These are phyloP conservation scores for Drosophila robusta DNA, from an alignment of 2,888 invertebrate genomes.

Conservation along the genomic window DNA sequence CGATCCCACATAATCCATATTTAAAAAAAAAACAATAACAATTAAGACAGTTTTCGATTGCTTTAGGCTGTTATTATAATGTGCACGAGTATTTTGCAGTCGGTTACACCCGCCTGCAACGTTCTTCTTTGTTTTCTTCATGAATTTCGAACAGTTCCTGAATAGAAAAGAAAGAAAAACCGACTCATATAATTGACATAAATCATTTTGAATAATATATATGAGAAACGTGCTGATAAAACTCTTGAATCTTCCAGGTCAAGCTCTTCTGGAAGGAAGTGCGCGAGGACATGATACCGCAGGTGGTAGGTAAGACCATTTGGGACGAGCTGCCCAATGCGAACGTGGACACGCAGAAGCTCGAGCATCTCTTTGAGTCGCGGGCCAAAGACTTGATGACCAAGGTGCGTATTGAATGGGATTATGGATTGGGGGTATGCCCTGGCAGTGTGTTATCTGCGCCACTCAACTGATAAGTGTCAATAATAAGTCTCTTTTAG, in stretches of 20 bases:
- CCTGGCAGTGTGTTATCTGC: conserved; percentile 6
- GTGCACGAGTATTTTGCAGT: too few relatives aligned
- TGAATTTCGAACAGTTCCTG: too few relatives aligned
- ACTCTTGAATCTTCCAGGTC: conserved; percentile 67
- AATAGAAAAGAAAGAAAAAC: too few relatives aligned
- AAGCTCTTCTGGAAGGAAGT: conserved; percentile 99
- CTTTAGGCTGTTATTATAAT: too few relatives aligned
- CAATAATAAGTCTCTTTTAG: conserved; percentile 42
- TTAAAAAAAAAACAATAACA: too few relatives aligned
- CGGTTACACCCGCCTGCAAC: too few relatives aligned
- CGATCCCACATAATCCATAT: too few relatives aligned
- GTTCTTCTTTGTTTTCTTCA: too few relatives aligned
- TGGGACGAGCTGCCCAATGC: conserved; percentile 96
- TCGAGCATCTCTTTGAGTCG: conserved; percentile 98
- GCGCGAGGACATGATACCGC: conserved; percentile 87
- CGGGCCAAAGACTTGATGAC: conserved; percentile 97
- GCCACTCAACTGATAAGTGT: conserved; percentile 40
- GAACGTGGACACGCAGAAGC: conserved; percentile 94
- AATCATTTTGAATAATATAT: too few relatives aligned
- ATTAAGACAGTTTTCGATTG: too few relatives aligned
- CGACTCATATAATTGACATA: too few relatives aligned
- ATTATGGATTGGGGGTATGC: neutral
- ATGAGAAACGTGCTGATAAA: neutral
- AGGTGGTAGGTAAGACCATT: conserved; percentile 90
- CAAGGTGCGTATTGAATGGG: conserved; percentile 88